phyloP scores from a whole-genome alignment of 2,113 vertebrate genomes.

The Tragelaphus imberbis region DNA sequence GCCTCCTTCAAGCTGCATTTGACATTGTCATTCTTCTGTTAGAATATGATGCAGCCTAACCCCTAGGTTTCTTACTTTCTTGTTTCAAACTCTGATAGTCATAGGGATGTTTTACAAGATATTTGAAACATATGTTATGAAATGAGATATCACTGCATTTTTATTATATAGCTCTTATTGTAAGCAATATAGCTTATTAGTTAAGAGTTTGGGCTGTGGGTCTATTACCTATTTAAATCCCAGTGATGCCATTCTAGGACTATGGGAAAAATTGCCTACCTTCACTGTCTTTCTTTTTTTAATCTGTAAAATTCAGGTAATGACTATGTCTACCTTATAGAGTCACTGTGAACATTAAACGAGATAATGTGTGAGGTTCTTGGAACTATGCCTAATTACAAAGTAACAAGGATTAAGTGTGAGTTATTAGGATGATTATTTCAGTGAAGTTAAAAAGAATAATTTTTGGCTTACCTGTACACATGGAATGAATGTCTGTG shows the following conservation, averaged over 20 bases:
- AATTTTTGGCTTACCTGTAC: not conserved
- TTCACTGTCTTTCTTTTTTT: not conserved
- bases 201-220: not conserved
- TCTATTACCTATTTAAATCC: not conserved
- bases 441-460: slow-evolving; percentile 25
- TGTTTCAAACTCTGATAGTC: not conserved
- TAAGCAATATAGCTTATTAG: not conserved
- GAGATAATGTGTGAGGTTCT: not conserved
- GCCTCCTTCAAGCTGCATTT: not conserved
- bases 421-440: not conserved
- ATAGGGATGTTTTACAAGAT: not conserved
- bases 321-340: not conserved
- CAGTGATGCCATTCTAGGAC: not conserved
- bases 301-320: not conserved
- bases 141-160: not conserved
- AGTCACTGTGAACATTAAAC: not conserved
- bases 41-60: not conserved
- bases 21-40: not conserved
- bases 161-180: not conserved
- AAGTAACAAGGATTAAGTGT: not conserved
- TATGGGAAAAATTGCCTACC: not conserved
- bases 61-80: not conserved
- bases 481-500: not conserved
- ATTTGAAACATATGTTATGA: slow-evolving; percentile 13
- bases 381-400: not conserved